phyloP scores from a whole-genome alignment of 2,797 vertebrate species.

The Apogon talboti region DNA sequence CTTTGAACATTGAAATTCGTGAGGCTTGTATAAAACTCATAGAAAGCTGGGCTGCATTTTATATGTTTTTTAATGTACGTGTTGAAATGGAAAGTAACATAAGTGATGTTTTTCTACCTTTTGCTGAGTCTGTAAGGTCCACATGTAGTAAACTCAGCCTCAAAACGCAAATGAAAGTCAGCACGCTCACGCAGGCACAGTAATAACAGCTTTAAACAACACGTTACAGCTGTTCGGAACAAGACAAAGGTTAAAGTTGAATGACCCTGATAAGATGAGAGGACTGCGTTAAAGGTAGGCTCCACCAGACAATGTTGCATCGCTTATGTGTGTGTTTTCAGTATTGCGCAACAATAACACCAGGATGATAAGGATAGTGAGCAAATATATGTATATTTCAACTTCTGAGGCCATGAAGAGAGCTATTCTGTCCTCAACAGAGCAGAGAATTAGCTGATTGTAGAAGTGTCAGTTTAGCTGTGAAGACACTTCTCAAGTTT shows the following conservation, averaged over 20 bases:
- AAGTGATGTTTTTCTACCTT: too few relatives aligned
- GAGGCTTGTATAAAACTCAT: neutral
- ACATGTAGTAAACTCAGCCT: too few relatives aligned
- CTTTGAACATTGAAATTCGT: neutral
- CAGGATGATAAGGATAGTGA: slow-evolving; percentile 40
- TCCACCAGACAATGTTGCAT: neutral
- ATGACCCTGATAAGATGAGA: slow-evolving; percentile 38
- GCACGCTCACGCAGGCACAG: neutral
- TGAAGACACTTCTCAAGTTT: neutral
- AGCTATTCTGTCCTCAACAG: neutral
- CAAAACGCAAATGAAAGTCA: too few relatives aligned
- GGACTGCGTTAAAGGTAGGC: neutral
- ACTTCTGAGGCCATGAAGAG: neutral
- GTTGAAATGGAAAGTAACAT: too few relatives aligned
- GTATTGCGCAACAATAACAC: slow-evolving; percentile 39
- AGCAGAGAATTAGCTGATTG: neutral
- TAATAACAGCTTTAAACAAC: neutral
- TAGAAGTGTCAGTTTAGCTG: neutral
- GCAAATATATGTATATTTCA: neutral
- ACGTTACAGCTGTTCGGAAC: slow-evolving; percentile 12
- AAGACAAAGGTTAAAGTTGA: slow-evolving; percentile 59
- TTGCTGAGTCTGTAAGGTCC: too few relatives aligned
- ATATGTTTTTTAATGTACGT: too few relatives aligned
- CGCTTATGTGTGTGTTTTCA: slow-evolving; percentile 24
- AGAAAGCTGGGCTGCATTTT: too few relatives aligned